Evolutionary conservation across 2,888 invertebrate species (phyloP).

Genomic region (Embidobia sp.): DNA sequence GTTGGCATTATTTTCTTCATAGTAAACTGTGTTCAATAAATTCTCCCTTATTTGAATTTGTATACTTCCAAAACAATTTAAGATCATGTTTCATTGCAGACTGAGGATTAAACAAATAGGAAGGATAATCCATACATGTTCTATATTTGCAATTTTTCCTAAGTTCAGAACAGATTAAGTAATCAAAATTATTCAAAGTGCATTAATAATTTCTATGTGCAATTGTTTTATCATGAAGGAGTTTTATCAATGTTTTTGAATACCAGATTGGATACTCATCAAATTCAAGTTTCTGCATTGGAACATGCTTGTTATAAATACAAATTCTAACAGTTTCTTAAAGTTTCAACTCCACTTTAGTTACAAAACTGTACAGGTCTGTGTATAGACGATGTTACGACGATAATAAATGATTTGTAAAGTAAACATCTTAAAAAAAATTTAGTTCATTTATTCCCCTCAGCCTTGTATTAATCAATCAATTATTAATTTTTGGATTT

Average conservation of each 20-base stretch:
- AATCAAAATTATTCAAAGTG: background rate
- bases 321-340: no score
- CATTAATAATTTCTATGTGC: background rate
- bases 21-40: background rate
- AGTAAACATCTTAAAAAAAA: no score
- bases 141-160: background rate
- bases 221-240: background rate
- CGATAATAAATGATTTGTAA: no score
- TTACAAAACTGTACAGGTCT: no score
- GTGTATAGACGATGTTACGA: no score
- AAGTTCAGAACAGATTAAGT: background rate
- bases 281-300: background rate
- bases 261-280: background rate
- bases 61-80: constrained; percentile 3
- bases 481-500: no score
- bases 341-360: no score
- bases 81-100: background rate
- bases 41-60: background rate
- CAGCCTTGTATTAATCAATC: no score
- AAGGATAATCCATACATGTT: background rate
- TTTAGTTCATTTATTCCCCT: no score
- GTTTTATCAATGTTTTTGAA: background rate
- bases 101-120: background rate
- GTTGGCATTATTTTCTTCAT: background rate
- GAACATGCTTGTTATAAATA: background rate